Evolutionary conservation across 2,797 vertebrate species (phyloP).

Genomic region (Anableps anableps): DNA sequence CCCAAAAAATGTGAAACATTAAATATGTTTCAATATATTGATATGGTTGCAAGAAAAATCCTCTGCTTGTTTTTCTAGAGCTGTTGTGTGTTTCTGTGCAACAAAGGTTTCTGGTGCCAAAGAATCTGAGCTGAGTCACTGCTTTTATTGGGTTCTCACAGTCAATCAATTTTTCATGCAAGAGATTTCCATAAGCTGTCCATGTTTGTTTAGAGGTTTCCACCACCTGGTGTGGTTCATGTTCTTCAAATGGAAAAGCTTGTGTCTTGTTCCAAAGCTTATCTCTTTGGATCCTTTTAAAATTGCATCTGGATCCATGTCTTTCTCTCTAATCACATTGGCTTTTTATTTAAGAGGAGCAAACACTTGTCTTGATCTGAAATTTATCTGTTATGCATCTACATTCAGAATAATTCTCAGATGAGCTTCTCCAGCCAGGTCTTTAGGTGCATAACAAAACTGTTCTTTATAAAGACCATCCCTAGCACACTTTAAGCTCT

Average conservation of each 20-base stretch:
- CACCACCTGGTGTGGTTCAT: slow-evolving; percentile 3
- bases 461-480: slow-evolving; percentile 16
- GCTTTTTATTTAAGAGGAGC: not conserved
- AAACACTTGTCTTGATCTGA: not conserved
- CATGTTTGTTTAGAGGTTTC: slow-evolving; percentile 34
- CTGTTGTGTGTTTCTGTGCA: slow-evolving; percentile 23
- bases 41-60: not conserved
- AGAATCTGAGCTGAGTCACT: slow-evolving; percentile 46
- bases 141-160: slow-evolving; percentile 44
- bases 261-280: slow-evolving; percentile 5
- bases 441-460: slow-evolving; percentile 6
- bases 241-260: slow-evolving; percentile 21
- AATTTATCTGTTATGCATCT: not conserved
- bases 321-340: slow-evolving; percentile 10
- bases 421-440: slow-evolving; percentile 6
- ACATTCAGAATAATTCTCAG: slow-evolving; percentile 2
- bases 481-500: not conserved
- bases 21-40: not conserved
- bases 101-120: slow-evolving; percentile 23
- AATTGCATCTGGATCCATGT: slow-evolving; percentile 22
- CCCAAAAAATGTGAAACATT: not conserved
- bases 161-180: slow-evolving; percentile 38
- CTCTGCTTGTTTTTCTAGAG: not conserved
- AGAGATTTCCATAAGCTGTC: slow-evolving; percentile 16
- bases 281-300: slow-evolving; percentile 23